Evolutionary conservation across 2,888 invertebrate genomes (phyloP), one percentile per base, ranked within the genome.

Genomic region (Drosophila leonis): DNA sequence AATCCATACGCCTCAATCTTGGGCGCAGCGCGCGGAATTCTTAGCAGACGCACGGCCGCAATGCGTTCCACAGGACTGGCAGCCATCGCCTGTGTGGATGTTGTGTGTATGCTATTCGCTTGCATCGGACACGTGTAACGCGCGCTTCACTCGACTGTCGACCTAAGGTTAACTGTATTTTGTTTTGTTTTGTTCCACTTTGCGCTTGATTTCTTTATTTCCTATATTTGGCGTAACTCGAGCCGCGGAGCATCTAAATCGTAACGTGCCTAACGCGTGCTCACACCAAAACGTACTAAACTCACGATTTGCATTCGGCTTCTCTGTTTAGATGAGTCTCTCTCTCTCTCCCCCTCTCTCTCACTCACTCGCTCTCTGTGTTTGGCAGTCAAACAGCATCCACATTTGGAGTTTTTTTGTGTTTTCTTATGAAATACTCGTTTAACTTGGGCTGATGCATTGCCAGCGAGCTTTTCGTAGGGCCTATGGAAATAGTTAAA

Each of bases 1-100:
- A 97, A 96, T 0, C 97, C 97, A 46, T 95, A 94, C 3, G 95
- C 94, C n/a, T 84, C 75, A 20, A 86, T 78, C 63, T 94, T 94
- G 27, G 82, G 85, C 57, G 94, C 94, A 48, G 94, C 94, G 84
- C 95, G 94, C 6, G 94, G 94, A 4, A 96, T 93, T 77, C 94
- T 94, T 10, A 97, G 84, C 37, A 91, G 71, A 46, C 93, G 92
- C 24, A 93, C 90, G 5, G 54, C 20, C 4, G 83, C 27, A 18
- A 12, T 18, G 9, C 12, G 12, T 12, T 46, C 57, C 12, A 10
- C n/a, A 27, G 12, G 12, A 29, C 10, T 29, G 41, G 27, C 29
- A 6, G 27, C 54, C 44, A 42, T 29, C 12, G 48, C 8, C 27
- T 27, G 29, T 27, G 42, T n/a, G 10, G 20, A 24, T 15, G 12